Base-by-base conservation (phyloP, 2,888 invertebrate species). In the Nasonovia ribisnigri region DNA sequence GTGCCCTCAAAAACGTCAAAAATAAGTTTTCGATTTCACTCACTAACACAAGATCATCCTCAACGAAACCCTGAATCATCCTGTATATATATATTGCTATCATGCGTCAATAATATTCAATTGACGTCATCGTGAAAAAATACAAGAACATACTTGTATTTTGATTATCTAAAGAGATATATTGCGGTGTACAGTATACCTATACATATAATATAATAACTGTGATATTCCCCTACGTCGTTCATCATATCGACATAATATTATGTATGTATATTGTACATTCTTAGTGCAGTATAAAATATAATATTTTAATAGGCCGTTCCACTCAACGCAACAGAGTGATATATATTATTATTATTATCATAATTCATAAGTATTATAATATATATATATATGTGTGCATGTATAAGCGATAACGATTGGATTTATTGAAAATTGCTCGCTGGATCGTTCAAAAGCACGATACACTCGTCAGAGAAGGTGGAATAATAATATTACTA, bases 101-200 rank as follows among this genome's bases (percentile, higher is more conserved):
- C 77, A 36, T 77, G 36, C 77, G 77, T 36, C 77, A 77, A 77
- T 77, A 77, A 77, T 42, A 77, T 42, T 77, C 77, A 77, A 77
- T 77, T 77, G 77, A 77, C 77, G 77, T 77, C 77, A 77, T 77
- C 77, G 8, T 26, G 20, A 36, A 77, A 77, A 77, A 36, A 77
- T 77, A 77, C 77, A 77, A 36, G 77, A 77, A 77, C 8, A 77
- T 77, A 24, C 77, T 77, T 24, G 20, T 77, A 77, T 77, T 77
- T 77, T 77, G 77, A 77, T 77, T 77, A 77, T 77, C 77, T 77
- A 77, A 77, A 77, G 77, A 77, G 77, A 77, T 77, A 57, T 57
- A 57, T 57, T 57, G 57, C 26, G 57, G 8, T 57, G 57, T 26
- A 57, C 10, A 57, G 26, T 57, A 26, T 57, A 57, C 26, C 57